phyloP scores from a whole-genome alignment of 2,113 vertebrate genomes.

The Eudyptes chrysolophus region DNA sequence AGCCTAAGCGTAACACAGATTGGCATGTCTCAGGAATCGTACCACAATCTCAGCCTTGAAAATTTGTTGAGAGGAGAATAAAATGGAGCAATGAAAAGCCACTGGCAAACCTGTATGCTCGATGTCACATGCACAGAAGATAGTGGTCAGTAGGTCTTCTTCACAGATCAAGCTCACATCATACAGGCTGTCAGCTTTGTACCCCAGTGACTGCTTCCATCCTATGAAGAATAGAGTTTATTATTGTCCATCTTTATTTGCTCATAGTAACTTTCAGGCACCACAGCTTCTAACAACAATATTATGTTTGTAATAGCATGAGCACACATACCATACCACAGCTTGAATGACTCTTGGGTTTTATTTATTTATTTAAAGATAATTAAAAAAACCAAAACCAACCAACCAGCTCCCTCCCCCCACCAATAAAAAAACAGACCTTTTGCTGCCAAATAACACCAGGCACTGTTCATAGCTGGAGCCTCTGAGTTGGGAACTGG shows the following conservation, averaged over 20 bases:
- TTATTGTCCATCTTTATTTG: neutral
- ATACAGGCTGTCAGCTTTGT: neutral
- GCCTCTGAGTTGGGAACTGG: neutral
- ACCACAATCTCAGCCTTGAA: fast-evolving
- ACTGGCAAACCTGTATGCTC: slow-evolving; percentile 79
- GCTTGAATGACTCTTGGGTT: neutral
- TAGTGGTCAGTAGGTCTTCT: slow-evolving; percentile 85
- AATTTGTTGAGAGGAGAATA: neutral
- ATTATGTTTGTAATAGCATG: neutral
- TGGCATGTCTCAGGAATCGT: fast-evolving
- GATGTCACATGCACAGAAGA: slow-evolving; percentile 84
- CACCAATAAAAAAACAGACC: neutral
- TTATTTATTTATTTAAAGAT: too few species aligned
- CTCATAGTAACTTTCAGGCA: neutral
- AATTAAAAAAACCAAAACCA: neutral
- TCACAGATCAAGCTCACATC: slow-evolving; percentile 81
- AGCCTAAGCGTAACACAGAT: too few species aligned
- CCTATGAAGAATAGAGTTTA: neutral
- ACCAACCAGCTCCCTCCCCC: neutral
- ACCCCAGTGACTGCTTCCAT: neutral
- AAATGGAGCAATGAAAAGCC: neutral
- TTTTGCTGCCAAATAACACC: neutral
- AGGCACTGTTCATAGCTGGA: neutral
- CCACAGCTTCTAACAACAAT: neutral
- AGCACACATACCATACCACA: neutral